Conservation (phyloP, 2,888 invertebrate genomes). For the Mythimna loreyi region DNA sequence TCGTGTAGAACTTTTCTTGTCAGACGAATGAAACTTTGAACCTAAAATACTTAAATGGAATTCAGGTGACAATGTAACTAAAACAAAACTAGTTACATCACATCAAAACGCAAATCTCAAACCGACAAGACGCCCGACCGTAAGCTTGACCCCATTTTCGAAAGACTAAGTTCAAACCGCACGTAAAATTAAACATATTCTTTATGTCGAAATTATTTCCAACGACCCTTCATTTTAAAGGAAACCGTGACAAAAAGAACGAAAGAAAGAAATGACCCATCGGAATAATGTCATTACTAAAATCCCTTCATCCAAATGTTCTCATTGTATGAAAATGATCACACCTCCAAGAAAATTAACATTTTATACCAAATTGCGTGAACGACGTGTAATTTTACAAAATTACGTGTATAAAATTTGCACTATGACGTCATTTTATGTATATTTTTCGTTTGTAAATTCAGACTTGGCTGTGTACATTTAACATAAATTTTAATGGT, state of each 20-base stretch:
- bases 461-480: conserved; percentile 44
- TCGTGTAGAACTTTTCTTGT: too few species aligned
- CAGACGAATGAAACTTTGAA: too few species aligned
- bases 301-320: conserved; percentile 70
- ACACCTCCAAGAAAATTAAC: conserved; percentile 70
- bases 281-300: conserved; percentile 67
- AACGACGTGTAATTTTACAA: conserved; percentile 61
- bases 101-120: neutral
- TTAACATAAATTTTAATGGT: conserved; percentile 60
- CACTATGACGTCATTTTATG: conserved; percentile 60
- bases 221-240: conserved; percentile 50
- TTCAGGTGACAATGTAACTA: too few species aligned
- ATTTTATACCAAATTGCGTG: conserved; percentile 63
- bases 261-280: conserved; percentile 55
- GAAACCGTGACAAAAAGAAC: conserved; percentile 54
- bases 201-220: conserved; percentile 57
- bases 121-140: neutral
- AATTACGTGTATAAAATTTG: conserved; percentile 63
- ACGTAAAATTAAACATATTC: conserved; percentile 57
- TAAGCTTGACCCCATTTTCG: conserved; percentile 36
- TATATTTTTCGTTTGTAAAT: conserved; percentile 66
- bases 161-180: conserved; percentile 36
- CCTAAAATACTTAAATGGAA: too few species aligned
- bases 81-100: neutral
- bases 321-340: conserved; percentile 73